A percentile compares a stretch with the other conserved stretches of the same genome.
Evolutionary conservation across 2,797 vertebrate genomes (phyloP).

Genomic region (Onychomys torridus): DNA sequence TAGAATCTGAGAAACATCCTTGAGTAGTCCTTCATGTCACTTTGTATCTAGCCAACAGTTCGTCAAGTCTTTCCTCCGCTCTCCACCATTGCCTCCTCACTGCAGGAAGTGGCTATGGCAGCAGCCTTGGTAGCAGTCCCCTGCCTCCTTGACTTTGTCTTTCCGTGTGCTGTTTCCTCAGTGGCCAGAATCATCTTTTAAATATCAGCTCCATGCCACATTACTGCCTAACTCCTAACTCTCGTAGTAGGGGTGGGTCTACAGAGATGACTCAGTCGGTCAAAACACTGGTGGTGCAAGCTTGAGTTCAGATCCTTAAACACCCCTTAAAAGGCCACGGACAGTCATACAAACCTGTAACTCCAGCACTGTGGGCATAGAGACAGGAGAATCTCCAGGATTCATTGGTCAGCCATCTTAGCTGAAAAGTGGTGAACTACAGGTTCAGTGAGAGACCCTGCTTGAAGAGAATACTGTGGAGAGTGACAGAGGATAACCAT

Average conservation of each 20-base stretch:
- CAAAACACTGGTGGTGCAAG: background rate
- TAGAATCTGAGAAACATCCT: background rate
- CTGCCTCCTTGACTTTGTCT: background rate
- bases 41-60: background rate
- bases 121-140: background rate
- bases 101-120: too few species aligned
- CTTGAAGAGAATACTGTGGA: background rate
- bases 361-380: background rate
- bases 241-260: background rate
- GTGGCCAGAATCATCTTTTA: background rate
- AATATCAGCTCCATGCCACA: background rate
- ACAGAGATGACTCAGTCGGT: background rate
- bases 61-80: background rate
- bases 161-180: background rate
- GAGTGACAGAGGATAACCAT: background rate
- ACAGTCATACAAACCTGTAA: background rate
- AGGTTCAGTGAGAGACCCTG: background rate
- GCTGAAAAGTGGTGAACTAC: background rate
- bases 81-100: background rate
- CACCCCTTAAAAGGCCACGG: background rate
- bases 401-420: background rate
- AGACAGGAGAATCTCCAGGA: background rate
- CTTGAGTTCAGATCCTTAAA: background rate
- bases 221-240: background rate
- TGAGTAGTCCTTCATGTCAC: background rate